Conservation (phyloP, 2,113 vertebrate species). For the Leptobrachium leishanense region DNA sequence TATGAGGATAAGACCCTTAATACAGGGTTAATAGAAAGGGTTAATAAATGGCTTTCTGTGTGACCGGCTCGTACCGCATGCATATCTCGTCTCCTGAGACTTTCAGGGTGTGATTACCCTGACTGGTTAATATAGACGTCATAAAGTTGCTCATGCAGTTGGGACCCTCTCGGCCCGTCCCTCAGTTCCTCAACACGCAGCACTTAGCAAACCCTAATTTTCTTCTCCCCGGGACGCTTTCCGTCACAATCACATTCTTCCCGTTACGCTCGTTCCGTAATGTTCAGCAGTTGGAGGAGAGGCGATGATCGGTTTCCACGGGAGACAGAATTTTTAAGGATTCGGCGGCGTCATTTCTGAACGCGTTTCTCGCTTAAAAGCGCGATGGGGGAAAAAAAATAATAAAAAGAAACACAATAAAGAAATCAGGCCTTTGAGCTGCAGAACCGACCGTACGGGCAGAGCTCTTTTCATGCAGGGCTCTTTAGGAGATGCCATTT, state of each 20-base stretch:
- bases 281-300: constrained; percentile 26
- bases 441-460: neutral
- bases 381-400: neutral
- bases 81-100: no score
- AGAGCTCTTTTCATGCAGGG: neutral
- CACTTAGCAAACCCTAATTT: constrained; percentile 35
- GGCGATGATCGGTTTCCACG: neutral
- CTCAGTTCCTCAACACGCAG: constrained; percentile 2
- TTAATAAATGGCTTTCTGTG: no score
- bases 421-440: neutral
- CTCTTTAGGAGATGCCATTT: neutral
- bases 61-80: no score
- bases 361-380: constrained; percentile 14
- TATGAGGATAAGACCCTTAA: no score
- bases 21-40: no score
- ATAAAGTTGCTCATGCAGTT: neutral
- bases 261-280: neutral
- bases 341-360: neutral
- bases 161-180: neutral
- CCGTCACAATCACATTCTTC: constrained; percentile 18
- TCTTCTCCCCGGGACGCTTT: constrained; percentile 14
- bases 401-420: neutral
- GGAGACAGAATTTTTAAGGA: constrained; percentile 12
- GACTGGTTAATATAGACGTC: neutral
- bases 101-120: constrained; percentile 17